Conservation (phyloP, 2,113 vertebrate species). For the Zosterops hypoxanthus region DNA sequence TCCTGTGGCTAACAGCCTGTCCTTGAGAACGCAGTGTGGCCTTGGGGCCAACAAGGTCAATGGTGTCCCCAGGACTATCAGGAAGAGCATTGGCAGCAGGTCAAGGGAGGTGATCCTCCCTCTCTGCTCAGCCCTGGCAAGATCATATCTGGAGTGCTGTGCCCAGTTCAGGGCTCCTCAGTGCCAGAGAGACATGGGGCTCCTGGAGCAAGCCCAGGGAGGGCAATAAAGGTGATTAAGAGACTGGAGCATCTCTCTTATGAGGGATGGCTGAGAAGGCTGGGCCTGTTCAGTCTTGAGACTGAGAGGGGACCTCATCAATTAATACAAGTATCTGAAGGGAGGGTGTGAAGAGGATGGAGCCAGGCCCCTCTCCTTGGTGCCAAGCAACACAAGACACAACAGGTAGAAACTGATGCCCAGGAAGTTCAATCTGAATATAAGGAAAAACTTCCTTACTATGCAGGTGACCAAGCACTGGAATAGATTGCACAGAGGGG, state of each 20-base stretch:
- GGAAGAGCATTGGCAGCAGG: background rate
- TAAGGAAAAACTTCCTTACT: background rate
- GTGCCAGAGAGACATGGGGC: background rate
- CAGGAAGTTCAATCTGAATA: background rate
- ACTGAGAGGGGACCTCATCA: background rate
- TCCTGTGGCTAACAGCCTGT: background rate
- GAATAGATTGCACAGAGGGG: background rate
- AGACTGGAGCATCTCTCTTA: background rate
- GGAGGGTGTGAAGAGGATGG: background rate
- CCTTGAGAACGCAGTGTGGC: background rate
- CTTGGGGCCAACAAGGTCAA: background rate
- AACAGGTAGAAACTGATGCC: background rate
- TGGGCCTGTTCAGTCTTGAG: background rate
- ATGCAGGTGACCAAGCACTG: accelerated
- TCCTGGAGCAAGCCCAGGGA: background rate
- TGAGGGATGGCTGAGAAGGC: background rate
- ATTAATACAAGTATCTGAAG: background rate
- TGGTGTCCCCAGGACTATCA: background rate
- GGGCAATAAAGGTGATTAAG: background rate
- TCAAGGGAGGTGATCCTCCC: background rate
- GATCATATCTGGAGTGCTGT: background rate
- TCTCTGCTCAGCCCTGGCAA: background rate
- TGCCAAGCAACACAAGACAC: background rate
- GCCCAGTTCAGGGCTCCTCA: background rate
- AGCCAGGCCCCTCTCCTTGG: accelerated